A percentile compares a stretch with the other conserved stretches of the same genome.
Conservation (phyloP, 2,888 invertebrate genomes). For the Blera fallax region DNA sequence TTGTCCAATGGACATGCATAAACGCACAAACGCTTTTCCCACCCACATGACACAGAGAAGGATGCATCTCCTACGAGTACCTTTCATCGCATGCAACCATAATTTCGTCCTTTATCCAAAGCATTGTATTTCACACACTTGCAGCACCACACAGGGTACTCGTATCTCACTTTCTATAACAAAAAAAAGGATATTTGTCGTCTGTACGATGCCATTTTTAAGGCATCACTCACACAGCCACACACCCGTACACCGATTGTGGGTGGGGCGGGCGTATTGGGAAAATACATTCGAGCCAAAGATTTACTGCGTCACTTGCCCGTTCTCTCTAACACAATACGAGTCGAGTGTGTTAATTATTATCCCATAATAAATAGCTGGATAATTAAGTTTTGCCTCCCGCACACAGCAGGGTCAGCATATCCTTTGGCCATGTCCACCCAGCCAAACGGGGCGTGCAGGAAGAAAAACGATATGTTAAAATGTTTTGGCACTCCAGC, state of each 20-base stretch:
- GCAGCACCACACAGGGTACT: slow-evolving; percentile 16
- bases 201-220: slow-evolving; percentile 38
- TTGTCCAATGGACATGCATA: slow-evolving; percentile 53
- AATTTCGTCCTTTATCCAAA: slow-evolving; percentile 56
- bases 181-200: slow-evolving; percentile 47
- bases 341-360: slow-evolving; percentile 70
- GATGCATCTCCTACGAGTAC: background rate
- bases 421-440: slow-evolving; percentile 22
- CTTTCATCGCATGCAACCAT: slow-evolving; percentile 40
- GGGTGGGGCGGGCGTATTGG: slow-evolving; percentile 20
- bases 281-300: slow-evolving; percentile 44
- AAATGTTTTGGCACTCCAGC: slow-evolving; percentile 58
- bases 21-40: slow-evolving; percentile 38
- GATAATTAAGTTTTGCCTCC: slow-evolving; percentile 66
- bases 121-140: slow-evolving; percentile 64
- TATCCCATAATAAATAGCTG: slow-evolving; percentile 72
- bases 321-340: slow-evolving; percentile 54
- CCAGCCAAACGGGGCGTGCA: background rate
- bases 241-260: background rate
- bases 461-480: slow-evolving; percentile 65
- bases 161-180: slow-evolving; percentile 15
- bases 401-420: background rate
- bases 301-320: slow-evolving; percentile 68
- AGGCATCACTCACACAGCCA: background rate
- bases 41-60: background rate